Base-by-base conservation (phyloP, 2,888 invertebrate species). In the Ethmia dodecea region DNA sequence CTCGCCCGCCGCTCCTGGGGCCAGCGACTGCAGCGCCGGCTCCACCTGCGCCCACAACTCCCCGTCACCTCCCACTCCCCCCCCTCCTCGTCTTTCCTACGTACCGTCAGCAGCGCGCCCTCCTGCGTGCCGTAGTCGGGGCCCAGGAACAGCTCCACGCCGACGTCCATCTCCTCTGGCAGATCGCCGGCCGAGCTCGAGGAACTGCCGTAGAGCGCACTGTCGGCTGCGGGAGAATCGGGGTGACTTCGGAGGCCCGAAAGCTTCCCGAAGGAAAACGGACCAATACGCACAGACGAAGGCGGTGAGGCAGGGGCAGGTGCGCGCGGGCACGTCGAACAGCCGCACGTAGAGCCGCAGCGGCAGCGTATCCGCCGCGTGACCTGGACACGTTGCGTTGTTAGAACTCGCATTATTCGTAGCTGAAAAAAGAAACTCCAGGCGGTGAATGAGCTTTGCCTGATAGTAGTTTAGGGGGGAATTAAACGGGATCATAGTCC, bases 281-380 rank as follows among this genome's bases (percentile, higher is more conserved):
- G 5, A 29, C 29, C n/a, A 29, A 5, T 28, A 45, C 54, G 39
- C 24, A 61, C 61, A 33, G 9, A 47, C 34, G 16, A 13, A 28
- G n/a, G 45, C 37, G n/a, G 31, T 28, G 38, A 41, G 12, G 30
- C 69, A 69, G 2, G 61, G 47, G 35, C 68, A 70, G 24, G 30
- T 15, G 8, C 28, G 42, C 9, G 53, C 52, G 11, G 32, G 41
- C 8, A 49, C 48, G 43, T 77, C 76, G 37, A 42, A 52, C 22
- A 70, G 46, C 1, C 74, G 65, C 28, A 76, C 11, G 46, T 77
- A 77, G 30, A 81, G 39, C 0, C 81, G 63, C 24, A 81, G 65
- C 1, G 79, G 78, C 5, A 68, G 18, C 12, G 22, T 8, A n/a
- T 22, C 2, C n/a, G n/a, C 22, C n/a, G n/a, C n/a, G n/a, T n/a